These are phyloP conservation scores for Drosophila pegasa DNA, from an alignment of 2,888 invertebrate species.

Conservation along the genomic window DNA sequence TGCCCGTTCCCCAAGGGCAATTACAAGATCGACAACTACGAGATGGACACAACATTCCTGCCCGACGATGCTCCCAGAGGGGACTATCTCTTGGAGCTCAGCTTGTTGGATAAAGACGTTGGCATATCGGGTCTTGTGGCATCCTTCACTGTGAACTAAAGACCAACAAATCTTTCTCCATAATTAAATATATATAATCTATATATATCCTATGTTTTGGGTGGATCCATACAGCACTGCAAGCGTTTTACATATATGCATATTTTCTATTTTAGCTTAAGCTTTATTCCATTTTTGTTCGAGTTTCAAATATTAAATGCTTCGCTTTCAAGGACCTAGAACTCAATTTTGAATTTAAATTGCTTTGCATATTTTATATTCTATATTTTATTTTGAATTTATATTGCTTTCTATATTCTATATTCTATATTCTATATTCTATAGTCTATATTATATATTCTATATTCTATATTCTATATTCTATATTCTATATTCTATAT, in stretches of 20 bases:
- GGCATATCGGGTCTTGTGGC: constrained; percentile 60
- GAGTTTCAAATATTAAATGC: constrained; percentile 26
- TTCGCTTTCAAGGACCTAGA: constrained; percentile 68
- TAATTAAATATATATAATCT: not conserved
- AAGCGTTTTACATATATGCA: constrained; percentile 45
- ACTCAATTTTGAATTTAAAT: not conserved
- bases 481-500: not conserved
- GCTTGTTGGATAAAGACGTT: constrained; percentile 50
- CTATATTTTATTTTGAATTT: no score
- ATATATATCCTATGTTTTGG: constrained; percentile 33
- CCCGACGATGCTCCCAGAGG: constrained; percentile 68
- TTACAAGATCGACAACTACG: constrained; percentile 67
- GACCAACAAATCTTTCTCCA: not conserved
- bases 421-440: no score
- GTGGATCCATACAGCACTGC: constrained; percentile 63
- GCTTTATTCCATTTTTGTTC: constrained; percentile 6
- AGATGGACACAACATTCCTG: constrained; percentile 69
- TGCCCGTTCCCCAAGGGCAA: constrained; percentile 76
- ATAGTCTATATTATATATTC: no score
- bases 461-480: no score
- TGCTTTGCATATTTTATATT: no score
- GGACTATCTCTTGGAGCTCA: constrained; percentile 67
- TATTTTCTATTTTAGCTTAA: constrained; percentile 2
- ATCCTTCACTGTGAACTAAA: constrained; percentile 59
- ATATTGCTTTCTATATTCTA: no score